phyloP scores from a whole-genome alignment of 1,140 invertebrate species.

The Magallana angulata region DNA sequence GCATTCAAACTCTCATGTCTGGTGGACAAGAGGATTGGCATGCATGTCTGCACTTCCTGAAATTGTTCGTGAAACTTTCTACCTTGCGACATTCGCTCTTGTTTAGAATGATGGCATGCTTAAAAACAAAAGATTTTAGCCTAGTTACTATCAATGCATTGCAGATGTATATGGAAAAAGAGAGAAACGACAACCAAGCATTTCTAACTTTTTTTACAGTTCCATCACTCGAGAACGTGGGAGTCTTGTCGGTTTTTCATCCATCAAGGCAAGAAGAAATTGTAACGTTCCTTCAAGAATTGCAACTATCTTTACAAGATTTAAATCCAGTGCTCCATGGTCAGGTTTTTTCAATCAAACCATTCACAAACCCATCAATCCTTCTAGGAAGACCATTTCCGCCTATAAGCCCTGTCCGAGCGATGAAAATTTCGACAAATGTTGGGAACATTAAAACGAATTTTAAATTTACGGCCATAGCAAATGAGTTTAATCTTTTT shows the following conservation, averaged over 20 bases:
- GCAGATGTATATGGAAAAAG: not conserved
- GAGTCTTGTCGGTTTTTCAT: not conserved
- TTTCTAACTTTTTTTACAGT: not conserved
- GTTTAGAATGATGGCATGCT: not conserved
- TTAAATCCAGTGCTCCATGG: not conserved
- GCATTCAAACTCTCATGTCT: not conserved
- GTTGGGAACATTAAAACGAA: not conserved
- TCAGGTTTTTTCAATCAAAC: not conserved
- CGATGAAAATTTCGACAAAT: not conserved
- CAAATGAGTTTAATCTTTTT: not conserved
- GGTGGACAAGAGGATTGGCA: not conserved
- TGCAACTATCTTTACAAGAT: not conserved
- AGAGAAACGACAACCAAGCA: not conserved
- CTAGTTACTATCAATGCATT: not conserved
- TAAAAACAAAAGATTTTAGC: not conserved
- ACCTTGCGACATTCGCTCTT: not conserved
- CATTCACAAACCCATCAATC: not conserved
- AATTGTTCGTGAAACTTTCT: not conserved
- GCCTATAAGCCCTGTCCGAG: not conserved
- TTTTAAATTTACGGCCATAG: not conserved
- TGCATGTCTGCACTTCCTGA: not conserved
- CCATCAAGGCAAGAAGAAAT: not conserved
- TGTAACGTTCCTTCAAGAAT: not conserved
- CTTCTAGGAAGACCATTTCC: not conserved
- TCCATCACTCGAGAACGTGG: not conserved